phyloP scores from a whole-genome alignment of 2,888 invertebrate genomes.

The Plusia festucae region DNA sequence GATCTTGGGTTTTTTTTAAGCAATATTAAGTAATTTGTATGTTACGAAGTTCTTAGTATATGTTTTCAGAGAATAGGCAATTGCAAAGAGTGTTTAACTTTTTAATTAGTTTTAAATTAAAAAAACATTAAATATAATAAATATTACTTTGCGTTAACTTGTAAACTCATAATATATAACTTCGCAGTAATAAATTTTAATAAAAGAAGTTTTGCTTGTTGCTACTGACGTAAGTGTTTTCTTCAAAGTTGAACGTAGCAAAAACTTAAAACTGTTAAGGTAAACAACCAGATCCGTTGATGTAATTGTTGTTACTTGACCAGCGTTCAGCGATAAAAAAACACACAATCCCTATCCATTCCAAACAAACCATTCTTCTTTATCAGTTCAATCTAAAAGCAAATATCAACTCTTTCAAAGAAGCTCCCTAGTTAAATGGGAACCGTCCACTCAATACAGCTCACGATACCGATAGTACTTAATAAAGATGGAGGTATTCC shows the following conservation, averaged over 20 bases:
- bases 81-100: no score
- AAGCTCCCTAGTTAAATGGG: constrained; percentile 32
- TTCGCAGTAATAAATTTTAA: background rate
- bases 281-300: background rate
- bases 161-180: no score
- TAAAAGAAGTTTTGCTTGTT: background rate
- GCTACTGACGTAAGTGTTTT: background rate
- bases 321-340: constrained; percentile 6
- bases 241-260: background rate
- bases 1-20: background rate
- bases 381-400: constrained; percentile 26
- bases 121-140: no score
- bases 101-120: no score
- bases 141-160: no score
- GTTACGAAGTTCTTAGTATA: background rate
- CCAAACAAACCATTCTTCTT: constrained; percentile 30
- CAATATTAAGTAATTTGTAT: background rate
- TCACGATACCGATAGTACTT: constrained; percentile 23
- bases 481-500: constrained; percentile 28
- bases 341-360: constrained; percentile 5
- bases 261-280: background rate
- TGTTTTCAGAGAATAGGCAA: no score
- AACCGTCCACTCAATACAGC: constrained; percentile 14
- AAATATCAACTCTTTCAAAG: constrained; percentile 25
- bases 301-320: background rate